phyloP scores from a whole-genome alignment of 2,797 vertebrate species.

The Poeciliopsis turneri region DNA sequence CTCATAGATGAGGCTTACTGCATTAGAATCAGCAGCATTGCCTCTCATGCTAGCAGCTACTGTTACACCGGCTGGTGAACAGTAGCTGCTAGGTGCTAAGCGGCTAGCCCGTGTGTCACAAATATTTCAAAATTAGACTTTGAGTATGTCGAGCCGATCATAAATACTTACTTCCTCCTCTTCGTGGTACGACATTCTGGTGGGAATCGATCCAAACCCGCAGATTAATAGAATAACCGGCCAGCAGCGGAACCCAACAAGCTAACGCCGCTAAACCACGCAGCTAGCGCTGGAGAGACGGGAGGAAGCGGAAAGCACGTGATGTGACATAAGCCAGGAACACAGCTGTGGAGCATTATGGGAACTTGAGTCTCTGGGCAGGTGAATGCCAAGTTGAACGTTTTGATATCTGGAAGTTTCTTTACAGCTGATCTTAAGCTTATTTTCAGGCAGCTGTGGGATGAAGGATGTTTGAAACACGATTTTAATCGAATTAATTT shows the following conservation, averaged over 20 bases:
- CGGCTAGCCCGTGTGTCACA: neutral
- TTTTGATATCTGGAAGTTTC: neutral
- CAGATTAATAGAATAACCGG: slow-evolving; percentile 1
- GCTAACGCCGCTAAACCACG: slow-evolving; percentile 67
- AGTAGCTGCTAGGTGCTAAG: slow-evolving; percentile 11
- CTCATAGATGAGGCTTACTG: neutral
- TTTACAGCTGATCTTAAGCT: neutral
- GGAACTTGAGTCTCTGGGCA: slow-evolving; percentile 40
- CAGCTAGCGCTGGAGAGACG: slow-evolving; percentile 43
- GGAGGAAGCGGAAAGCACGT: slow-evolving; percentile 53
- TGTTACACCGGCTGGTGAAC: neutral
- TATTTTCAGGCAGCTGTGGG: neutral
- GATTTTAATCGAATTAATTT: neutral
- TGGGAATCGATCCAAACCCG: slow-evolving; percentile 11
- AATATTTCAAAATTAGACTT: neutral
- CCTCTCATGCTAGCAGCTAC: neutral
- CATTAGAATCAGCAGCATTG: too few relatives aligned
- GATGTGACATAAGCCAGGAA: neutral
- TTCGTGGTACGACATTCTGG: slow-evolving; percentile 73
- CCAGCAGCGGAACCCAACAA: neutral
- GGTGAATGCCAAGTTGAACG: neutral
- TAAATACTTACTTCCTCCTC: slow-evolving; percentile 61
- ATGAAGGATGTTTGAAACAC: neutral
- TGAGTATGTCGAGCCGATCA: fast-evolving
- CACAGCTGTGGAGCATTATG: slow-evolving; percentile 13